phyloP scores from a whole-genome alignment of 2,797 vertebrate species.

The Tokudaia muenninki region DNA sequence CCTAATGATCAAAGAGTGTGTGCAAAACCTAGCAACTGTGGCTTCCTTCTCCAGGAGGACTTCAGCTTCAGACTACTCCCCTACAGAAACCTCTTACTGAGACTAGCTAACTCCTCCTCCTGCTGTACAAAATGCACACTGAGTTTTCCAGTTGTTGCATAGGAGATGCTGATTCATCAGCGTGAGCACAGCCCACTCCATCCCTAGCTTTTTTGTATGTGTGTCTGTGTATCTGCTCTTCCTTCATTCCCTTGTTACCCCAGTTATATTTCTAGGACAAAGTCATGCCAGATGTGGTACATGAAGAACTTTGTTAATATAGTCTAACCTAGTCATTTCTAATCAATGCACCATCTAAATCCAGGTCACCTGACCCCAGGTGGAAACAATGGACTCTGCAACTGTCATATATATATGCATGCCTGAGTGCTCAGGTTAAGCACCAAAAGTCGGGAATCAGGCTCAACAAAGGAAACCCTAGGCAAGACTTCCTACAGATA shows the following conservation, averaged over 20 bases:
- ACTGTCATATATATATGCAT: constrained; percentile 50
- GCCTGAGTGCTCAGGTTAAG: constrained; percentile 14
- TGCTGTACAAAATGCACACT: background rate
- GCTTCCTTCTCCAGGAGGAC: background rate
- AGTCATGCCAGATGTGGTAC: background rate
- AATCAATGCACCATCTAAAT: constrained; percentile 44
- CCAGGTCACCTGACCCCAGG: constrained; percentile 7
- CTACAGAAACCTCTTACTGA: background rate
- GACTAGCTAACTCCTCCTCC: background rate
- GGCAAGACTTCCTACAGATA: constrained; percentile 18
- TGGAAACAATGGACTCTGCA: background rate
- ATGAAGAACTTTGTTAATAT: background rate
- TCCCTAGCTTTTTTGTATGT: background rate
- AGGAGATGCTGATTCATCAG: background rate
- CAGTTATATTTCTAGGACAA: background rate
- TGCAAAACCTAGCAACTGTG: background rate
- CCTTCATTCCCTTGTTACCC: background rate
- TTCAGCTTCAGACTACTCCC: background rate
- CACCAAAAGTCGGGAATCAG: background rate
- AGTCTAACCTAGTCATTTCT: background rate
- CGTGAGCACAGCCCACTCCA: background rate
- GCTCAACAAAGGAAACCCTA: constrained; percentile 37
- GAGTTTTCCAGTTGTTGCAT: background rate
- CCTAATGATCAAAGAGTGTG: background rate
- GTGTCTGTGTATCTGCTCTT: background rate